Evolutionary conservation across 2,888 invertebrate species (phyloP), one percentile per base, ranked within the genome.

Genomic region (Cecidostiba fungosa): DNA sequence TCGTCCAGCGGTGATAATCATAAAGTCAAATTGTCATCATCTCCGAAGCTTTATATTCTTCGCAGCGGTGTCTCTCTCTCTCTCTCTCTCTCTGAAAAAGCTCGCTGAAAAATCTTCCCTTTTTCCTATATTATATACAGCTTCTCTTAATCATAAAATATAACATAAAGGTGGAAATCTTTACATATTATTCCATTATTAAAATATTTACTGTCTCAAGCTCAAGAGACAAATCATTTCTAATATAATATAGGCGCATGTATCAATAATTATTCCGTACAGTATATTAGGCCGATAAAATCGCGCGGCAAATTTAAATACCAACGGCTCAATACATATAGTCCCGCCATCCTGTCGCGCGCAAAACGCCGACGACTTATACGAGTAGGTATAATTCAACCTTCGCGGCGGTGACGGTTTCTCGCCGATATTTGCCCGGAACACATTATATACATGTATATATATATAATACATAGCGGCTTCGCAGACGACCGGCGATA

Each of bases 21-120:
- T 59, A 78, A 79, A 74, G 19, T 62, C 78, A 69, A 78, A 83
- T 78, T 32, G 78, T 50, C 78, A 59, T 14, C 59, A 39, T 39
- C 12, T 6, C 16, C 32, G 54, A n/a, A 23, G 59, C n/a, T 70
- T 54, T 50, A 39, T 76, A n/a, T 6, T 83, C 29, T 73, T 76
- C n/a, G n/a, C n/a, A n/a, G n/a, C 32, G 70, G 50, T 26, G 54
- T 26, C 16, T 14, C 5, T n/a, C 6, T n/a, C n/a, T n/a, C n/a
- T n/a, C n/a, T n/a, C n/a, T n/a, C n/a, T n/a, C n/a, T n/a, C n/a
- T n/a, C n/a, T n/a, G n/a, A n/a, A n/a, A n/a, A n/a, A n/a, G 23
- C 62, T 23, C 16, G 0, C 19, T 72, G n/a, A 72, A 72, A 72
- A 43, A n/a, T 43, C 32, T 36, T 36, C 16, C 3, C n/a, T 6